Evolutionary conservation across 2,113 vertebrate genomes (phyloP).

Genomic region (Mixornis gularis): DNA sequence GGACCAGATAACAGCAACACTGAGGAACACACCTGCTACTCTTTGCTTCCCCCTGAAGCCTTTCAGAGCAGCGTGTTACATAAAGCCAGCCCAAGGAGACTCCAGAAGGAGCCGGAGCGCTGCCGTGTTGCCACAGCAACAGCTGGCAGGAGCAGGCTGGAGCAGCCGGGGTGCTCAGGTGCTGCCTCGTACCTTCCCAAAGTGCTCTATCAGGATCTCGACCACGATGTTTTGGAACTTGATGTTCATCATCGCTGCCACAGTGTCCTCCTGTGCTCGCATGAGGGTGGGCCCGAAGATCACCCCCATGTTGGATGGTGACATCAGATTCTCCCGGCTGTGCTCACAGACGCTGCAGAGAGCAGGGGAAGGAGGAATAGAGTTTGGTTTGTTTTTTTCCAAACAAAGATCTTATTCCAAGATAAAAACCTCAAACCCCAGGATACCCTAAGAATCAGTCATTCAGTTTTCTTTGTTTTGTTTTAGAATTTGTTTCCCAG

Average conservation of each 20-base stretch:
- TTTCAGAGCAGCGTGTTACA: neutral
- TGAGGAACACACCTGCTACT: neutral
- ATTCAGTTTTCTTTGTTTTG: neutral
- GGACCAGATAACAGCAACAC: neutral
- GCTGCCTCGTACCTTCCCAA: constrained; percentile 78
- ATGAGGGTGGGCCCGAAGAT: constrained; percentile 95
- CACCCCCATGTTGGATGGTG: constrained; percentile 93
- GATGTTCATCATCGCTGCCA: constrained; percentile 97
- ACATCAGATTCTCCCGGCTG: constrained; percentile 91
- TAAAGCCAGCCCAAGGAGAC: neutral
- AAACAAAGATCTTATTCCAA: neutral
- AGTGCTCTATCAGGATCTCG: constrained; percentile 93
- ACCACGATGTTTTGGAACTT: constrained; percentile 97
- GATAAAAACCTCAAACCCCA: neutral
- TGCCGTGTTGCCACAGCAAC: neutral
- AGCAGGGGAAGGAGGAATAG: neutral
- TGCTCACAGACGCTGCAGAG: constrained; percentile 83
- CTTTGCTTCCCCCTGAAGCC: neutral
- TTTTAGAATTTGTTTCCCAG: neutral
- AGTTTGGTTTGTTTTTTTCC: neutral
- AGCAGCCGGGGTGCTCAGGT: neutral
- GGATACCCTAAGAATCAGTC: neutral
- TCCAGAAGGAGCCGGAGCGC: neutral
- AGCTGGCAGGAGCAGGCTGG: neutral
- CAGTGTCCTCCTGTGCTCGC: constrained; percentile 92